Percentiles rank a stretch among this genome's conserved stretches.
Conservation (phyloP, 64 coral and sea anemone species). For the Acropora yongei region DNA sequence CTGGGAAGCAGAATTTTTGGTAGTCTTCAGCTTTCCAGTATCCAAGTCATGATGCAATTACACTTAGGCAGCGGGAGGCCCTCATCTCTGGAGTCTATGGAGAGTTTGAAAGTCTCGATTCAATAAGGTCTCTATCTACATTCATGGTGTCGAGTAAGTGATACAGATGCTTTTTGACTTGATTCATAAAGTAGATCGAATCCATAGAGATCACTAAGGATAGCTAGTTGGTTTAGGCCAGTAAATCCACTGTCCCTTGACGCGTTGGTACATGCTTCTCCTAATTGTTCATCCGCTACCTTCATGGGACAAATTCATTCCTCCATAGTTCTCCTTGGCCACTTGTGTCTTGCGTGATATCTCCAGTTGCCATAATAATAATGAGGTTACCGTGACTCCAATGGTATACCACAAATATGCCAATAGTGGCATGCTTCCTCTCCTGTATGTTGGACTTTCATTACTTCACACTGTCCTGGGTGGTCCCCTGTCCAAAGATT, state of each 20-base stretch:
- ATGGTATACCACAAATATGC: conserved; percentile 60
- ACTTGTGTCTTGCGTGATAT: conserved; percentile 64
- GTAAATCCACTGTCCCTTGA: conserved; percentile 69
- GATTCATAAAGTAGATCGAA: conserved; percentile 74
- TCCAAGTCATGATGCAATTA: conserved; percentile 47
- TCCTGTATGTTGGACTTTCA: conserved; percentile 63
- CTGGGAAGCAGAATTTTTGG: conserved; percentile 60
- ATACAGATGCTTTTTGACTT: conserved; percentile 57
- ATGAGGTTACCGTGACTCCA: conserved; percentile 53
- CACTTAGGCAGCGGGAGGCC: conserved; percentile 56
- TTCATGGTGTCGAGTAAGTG: conserved; percentile 45
- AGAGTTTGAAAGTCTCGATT: conserved; percentile 55
- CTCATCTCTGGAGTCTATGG: conserved; percentile 72
- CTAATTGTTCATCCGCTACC: conserved; percentile 55
- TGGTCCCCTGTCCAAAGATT: conserved; percentile 59
- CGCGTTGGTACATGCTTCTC: conserved; percentile 45
- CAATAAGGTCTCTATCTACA: conserved; percentile 44
- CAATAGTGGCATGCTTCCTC: conserved; percentile 58
- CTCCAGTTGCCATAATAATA: conserved; percentile 65
- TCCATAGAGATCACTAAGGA: conserved; percentile 67
- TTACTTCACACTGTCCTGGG: conserved; percentile 65
- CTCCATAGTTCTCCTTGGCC: conserved; percentile 48
- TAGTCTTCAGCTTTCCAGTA: conserved; percentile 70
- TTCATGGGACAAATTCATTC: conserved; percentile 67
- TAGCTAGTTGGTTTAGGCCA: conserved; percentile 60